These are phyloP conservation scores for Limnephilus lunatus DNA, from an alignment of 2,888 invertebrate species.

Conservation along the genomic window DNA sequence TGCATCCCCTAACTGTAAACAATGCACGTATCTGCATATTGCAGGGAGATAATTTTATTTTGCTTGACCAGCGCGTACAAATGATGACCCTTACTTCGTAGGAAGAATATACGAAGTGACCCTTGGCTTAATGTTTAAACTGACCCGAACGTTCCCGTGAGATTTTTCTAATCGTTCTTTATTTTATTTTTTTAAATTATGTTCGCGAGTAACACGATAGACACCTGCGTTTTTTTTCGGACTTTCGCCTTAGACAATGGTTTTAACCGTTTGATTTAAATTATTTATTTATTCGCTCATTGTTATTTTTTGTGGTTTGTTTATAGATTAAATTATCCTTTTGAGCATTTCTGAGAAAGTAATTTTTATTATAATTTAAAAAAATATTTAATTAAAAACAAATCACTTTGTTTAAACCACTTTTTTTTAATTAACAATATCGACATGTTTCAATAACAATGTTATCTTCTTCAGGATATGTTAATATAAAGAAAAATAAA, in stretches of 20 bases:
- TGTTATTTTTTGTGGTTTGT: neutral
- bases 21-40: conserved; percentile 52
- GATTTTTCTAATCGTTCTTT: conserved; percentile 15
- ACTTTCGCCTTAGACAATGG: neutral
- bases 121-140: neutral
- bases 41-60: conserved; percentile 29
- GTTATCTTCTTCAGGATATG: too few relatives aligned
- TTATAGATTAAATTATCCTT: neutral
- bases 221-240: conserved; percentile 10
- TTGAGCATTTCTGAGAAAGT: neutral
- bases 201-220: neutral
- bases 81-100: neutral
- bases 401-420: too few relatives aligned
- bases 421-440: too few relatives aligned
- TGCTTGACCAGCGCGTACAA: conserved; percentile 51
- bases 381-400: too few relatives aligned
- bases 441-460: too few relatives aligned
- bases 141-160: conserved; percentile 48
- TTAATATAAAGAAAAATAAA: too few relatives aligned
- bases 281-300: neutral
- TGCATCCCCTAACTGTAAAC: conserved; percentile 53
- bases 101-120: neutral
- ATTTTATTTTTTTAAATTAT: conserved; percentile 25
- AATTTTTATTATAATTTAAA: neutral
- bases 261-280: neutral